Evolutionary conservation across 2,888 invertebrate genomes (phyloP).

Genomic region (Alcis repandata): DNA sequence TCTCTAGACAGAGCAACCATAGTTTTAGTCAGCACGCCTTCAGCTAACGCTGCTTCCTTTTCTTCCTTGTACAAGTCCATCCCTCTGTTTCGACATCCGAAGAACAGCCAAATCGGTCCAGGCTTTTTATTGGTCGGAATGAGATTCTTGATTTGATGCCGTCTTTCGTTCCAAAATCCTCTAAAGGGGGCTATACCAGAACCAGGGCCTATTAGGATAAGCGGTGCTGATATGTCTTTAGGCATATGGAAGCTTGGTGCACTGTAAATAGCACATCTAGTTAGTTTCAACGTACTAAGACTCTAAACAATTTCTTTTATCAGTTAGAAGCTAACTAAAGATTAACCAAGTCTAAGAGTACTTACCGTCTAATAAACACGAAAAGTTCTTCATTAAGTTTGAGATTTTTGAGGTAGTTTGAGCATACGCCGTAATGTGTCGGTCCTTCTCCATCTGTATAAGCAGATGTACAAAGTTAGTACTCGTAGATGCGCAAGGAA

Average conservation of each 20-base stretch:
- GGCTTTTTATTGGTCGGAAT: slow-evolving; percentile 52
- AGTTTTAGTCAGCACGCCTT: slow-evolving; percentile 90
- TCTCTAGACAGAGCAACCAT: slow-evolving; percentile 94
- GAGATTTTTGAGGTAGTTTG: slow-evolving; percentile 93
- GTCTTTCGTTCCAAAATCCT: slow-evolving; percentile 96
- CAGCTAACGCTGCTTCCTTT: slow-evolving; percentile 89
- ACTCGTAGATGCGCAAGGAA: too few species aligned
- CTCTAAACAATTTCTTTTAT: not conserved
- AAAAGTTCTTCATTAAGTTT: slow-evolving; percentile 89
- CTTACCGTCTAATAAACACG: slow-evolving; percentile 93
- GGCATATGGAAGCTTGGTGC: slow-evolving; percentile 96
- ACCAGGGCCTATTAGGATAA: slow-evolving; percentile 95
- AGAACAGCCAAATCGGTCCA: slow-evolving; percentile 92
- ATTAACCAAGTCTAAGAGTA: not conserved
- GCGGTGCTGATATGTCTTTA: slow-evolving; percentile 89
- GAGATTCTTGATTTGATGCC: slow-evolving; percentile 61
- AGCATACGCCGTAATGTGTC: slow-evolving; percentile 96
- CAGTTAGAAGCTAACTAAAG: not conserved
- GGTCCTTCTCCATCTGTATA: slow-evolving; percentile 91
- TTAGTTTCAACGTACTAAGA: slow-evolving; percentile 20
- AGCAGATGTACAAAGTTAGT: not conserved
- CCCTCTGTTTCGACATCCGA: slow-evolving; percentile 93
- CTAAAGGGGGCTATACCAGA: slow-evolving; percentile 98
- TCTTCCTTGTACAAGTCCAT: slow-evolving; percentile 94
- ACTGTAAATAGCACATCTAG: slow-evolving; percentile 79